phyloP scores from a whole-genome alignment of 2,113 vertebrate genomes.

The Psilopogon haemacephalus region DNA sequence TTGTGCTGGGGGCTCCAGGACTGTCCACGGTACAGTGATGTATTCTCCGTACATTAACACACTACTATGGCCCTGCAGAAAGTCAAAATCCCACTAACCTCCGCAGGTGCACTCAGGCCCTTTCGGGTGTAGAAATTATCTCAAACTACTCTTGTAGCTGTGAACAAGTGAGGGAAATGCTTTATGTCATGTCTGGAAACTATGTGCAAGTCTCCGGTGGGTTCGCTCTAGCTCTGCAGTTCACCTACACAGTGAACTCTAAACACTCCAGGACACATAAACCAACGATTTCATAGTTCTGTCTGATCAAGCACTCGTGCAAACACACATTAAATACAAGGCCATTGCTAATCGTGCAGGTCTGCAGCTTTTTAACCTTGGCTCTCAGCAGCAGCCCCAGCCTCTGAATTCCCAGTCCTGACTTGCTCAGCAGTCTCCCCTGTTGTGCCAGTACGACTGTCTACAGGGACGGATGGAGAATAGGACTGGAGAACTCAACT shows the following conservation, averaged over 20 bases:
- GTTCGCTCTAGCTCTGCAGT: not conserved
- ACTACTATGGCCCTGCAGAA: not conserved
- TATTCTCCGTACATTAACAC: not conserved
- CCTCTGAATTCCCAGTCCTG: not conserved
- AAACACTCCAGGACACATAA: not conserved
- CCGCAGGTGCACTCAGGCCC: not conserved
- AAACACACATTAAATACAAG: not conserved
- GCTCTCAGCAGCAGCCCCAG: not conserved
- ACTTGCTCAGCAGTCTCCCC: not conserved
- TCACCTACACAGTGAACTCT: not conserved
- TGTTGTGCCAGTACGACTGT: not conserved
- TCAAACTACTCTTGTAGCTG: not conserved
- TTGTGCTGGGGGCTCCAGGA: too few species aligned
- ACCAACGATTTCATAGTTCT: not conserved
- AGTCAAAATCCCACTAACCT: not conserved
- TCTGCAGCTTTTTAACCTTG: not conserved
- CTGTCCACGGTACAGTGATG: too few species aligned
- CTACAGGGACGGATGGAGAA: not conserved
- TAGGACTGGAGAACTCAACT: not conserved
- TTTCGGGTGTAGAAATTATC: not conserved
- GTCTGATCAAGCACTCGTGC: not conserved
- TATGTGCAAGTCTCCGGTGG: accelerated
- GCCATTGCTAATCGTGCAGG: not conserved
- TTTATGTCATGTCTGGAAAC: not conserved
- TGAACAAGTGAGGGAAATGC: accelerated